phyloP scores from a whole-genome alignment of 2,113 vertebrate species.

The Tinamus guttatus region DNA sequence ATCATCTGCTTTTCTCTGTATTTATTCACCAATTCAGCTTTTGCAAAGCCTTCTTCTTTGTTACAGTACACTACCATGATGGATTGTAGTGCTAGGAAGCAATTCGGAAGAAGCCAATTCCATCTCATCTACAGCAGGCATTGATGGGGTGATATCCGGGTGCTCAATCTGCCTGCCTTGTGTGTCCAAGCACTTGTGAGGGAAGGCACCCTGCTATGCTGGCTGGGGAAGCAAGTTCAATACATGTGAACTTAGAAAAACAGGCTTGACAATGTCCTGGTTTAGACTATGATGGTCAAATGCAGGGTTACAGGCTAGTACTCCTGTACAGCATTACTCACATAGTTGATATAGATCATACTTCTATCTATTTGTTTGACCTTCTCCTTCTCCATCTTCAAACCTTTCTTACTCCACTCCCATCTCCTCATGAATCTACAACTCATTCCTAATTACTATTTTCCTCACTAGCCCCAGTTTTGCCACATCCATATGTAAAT shows the following conservation, averaged over 20 bases:
- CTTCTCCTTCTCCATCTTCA: not conserved
- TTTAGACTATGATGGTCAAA: no score
- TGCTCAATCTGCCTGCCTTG: not conserved
- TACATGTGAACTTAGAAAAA: no score
- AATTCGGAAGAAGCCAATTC: not conserved
- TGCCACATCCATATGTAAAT: not conserved
- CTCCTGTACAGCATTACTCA: no score
- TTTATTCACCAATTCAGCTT: not conserved
- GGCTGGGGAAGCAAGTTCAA: no score
- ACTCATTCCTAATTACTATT: no score
- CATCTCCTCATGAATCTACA: not conserved
- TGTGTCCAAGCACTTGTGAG: not conserved
- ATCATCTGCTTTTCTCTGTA: not conserved
- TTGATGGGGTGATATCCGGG: not conserved
- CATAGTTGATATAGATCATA: no score
- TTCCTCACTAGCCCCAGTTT: not conserved
- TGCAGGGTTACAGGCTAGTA: no score
- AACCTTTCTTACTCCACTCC: not conserved
- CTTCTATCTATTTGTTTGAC: no score
- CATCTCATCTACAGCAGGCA: not conserved
- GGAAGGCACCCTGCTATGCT: no score
- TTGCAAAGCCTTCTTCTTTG: not conserved
- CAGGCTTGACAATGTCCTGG: no score
- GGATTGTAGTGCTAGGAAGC: not conserved
- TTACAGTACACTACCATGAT: not conserved